Base-by-base conservation (phyloP, 2,888 invertebrate species). In the Trileptium ribeirensis region DNA sequence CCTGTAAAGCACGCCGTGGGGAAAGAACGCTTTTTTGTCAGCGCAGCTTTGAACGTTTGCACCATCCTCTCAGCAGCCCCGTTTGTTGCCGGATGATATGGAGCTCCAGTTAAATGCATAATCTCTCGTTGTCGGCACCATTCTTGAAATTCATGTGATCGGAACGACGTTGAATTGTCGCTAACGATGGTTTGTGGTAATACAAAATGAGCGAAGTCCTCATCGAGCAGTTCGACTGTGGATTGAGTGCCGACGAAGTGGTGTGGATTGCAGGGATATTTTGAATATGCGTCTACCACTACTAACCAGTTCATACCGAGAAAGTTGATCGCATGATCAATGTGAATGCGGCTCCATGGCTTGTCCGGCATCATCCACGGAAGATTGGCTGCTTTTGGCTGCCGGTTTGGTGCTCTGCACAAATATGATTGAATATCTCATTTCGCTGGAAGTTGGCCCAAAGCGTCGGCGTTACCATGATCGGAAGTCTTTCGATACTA, bases 281-380 rank as follows among this genome's bases (percentile, higher is more conserved):
- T 77, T 19, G 31, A 77, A 34, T 36, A 77, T 2, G 37, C 77
- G n/a, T 77, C 33, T 8, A n/a, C 33, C 2, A 77, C 37, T 34
- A 77, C 3, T 34, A 77, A 37, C 77, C 77, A 77, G 77, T 77
- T 77, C 15, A 15, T 75, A 1, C 83, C 84, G 67, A 81, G 15
- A 67, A 83, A 80, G 51, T 82, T 84, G 33, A 84, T 85, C 24
- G 86, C 86, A 79, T 83, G 85, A 78, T 87, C 86, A 31, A 86
- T 70, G 67, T 86, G 86, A 0, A 87, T 19, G 8, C 86, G 79
- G 19, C 80, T 80, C 86, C 85, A 87, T n/a, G 85, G 84, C 40
- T 81, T 81, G 15, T 78, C 79, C 15, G 86, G 86, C 67, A 79
- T 83, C 74, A 83, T 82, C 86, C 85, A 87, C 1, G 84, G 84